Evolutionary conservation across 2,888 invertebrate genomes (phyloP).

Genomic region (Pristionchus entomophagus): DNA sequence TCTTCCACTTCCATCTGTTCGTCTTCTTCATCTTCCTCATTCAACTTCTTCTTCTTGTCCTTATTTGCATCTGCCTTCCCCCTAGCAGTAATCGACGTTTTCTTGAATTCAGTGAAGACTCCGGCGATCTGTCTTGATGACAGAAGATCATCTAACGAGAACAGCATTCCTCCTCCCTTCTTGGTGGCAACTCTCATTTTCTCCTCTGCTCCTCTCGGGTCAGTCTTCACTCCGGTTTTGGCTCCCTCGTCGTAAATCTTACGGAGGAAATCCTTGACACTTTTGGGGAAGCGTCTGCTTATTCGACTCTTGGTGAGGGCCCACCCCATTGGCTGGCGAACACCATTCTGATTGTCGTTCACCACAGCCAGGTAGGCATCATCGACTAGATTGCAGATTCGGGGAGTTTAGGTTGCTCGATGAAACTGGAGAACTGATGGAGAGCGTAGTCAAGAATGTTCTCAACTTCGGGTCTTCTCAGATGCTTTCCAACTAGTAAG

Average conservation of each 20-base stretch:
- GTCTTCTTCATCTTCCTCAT: too few relatives aligned
- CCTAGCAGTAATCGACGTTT: too few relatives aligned
- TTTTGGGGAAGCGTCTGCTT: not conserved
- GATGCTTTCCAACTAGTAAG: not conserved
- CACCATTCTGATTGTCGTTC: not conserved
- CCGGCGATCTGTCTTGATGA: too few relatives aligned
- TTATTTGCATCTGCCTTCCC: too few relatives aligned
- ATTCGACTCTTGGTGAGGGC: not conserved
- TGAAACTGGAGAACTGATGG: not conserved
- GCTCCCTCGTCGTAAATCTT: constrained; percentile 5
- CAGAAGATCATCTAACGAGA: not conserved
- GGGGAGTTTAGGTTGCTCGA: not conserved
- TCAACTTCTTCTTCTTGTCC: too few relatives aligned
- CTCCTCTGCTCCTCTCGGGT: not conserved
- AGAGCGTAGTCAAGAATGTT: not conserved
- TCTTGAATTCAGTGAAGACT: not conserved
- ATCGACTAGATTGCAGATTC: not conserved
- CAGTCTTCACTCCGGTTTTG: not conserved
- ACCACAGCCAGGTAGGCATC: not conserved
- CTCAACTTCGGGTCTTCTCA: not conserved
- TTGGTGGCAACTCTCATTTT: not conserved
- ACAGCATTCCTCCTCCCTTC: too few relatives aligned
- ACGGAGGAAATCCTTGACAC: not conserved
- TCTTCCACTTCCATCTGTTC: too few relatives aligned
- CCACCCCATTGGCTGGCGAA: not conserved